These are phyloP conservation scores for Perdita meconis DNA, from an alignment of 2,888 invertebrate genomes.

Conservation along the genomic window DNA sequence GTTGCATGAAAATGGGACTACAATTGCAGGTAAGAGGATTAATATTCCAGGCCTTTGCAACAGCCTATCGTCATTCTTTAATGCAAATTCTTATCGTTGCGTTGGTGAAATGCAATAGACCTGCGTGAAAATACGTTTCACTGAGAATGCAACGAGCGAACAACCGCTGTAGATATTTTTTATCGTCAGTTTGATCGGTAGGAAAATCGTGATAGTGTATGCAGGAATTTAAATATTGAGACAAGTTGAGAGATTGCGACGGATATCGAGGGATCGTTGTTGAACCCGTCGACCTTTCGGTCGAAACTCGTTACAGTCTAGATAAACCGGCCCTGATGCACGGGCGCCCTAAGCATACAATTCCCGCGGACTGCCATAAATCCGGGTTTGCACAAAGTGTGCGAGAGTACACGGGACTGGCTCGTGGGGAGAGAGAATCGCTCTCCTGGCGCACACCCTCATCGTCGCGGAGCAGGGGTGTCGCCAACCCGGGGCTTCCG, in stretches of 20 bases:
- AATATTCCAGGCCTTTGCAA: too few relatives aligned
- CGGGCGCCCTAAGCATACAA: conserved; percentile 28
- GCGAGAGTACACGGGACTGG: conserved; percentile 15
- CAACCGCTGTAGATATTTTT: too few relatives aligned
- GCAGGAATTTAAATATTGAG: background rate
- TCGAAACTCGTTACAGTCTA: background rate
- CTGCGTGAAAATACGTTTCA: too few relatives aligned
- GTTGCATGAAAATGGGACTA: too few relatives aligned
- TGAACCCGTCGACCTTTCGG: background rate
- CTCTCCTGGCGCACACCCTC: conserved; percentile 36
- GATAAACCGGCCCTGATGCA: conserved; percentile 10
- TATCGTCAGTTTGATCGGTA: too few relatives aligned
- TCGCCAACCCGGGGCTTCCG: background rate
- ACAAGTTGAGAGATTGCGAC: background rate
- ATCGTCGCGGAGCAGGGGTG: conserved; percentile 47
- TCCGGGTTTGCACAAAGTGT: conserved; percentile 41
- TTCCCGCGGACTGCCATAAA: conserved; percentile 45
- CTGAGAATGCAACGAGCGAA: too few relatives aligned
- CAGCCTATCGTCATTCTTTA: too few relatives aligned
- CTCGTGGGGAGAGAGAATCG: conserved; percentile 31
- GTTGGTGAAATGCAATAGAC: too few relatives aligned
- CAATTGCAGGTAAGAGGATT: too few relatives aligned
- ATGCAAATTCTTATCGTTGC: too few relatives aligned
- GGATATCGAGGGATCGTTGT: background rate
- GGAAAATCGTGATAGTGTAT: too few relatives aligned